Base-by-base conservation (phyloP, 2,888 invertebrate genomes). In the Tolmerus cingulatus region DNA sequence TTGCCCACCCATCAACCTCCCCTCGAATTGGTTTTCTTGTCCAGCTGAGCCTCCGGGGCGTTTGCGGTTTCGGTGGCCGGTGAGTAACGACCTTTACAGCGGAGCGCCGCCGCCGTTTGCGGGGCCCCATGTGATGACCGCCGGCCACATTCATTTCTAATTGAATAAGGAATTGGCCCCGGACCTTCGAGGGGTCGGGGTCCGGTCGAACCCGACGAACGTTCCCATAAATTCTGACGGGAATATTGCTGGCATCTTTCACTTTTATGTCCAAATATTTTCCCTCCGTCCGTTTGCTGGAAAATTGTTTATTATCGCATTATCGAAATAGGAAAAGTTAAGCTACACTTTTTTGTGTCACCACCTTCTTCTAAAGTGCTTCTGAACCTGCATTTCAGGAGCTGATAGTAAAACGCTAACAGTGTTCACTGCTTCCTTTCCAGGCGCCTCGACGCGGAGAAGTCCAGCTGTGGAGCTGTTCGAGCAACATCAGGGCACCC, bases 401-500 rank as follows among this genome's bases (percentile, higher is more conserved):
- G 66, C 66, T 66, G 66, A 66, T 66, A 27, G 66, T 66, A 66
- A 66, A 66, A 66, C 66, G 66, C 66, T 66, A 66, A 66, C 66
- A 66, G 66, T 66, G 19, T 66, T 66, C 16, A 55, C 14, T 66
- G 66, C 66, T 66, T 66, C 66, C 66, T 66, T 66, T 95, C 57
- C 94, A 97, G 97, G 96, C 93, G 95, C 96, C 89, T 95, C 95
- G 92, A 94, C 94, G 91, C 94, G 97, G 92, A 94, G 97, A 92
- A 94, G 96, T 90, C 94, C 96, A 90, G 94, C 94, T 79, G 94
- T 96, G 89, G 96, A 97, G 89, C 95, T 97, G 94, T 98, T 98
- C 92, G 98, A 98, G 93, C 97, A 97, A 92, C 98, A 98, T 93
- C 98, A 98, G 93, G 98, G 98, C 92, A 98, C 98, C 89, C 98